Evolutionary conservation across 2,888 invertebrate genomes (phyloP), one percentile per base, ranked within the genome.

Genomic region (Thera obeliscata): DNA sequence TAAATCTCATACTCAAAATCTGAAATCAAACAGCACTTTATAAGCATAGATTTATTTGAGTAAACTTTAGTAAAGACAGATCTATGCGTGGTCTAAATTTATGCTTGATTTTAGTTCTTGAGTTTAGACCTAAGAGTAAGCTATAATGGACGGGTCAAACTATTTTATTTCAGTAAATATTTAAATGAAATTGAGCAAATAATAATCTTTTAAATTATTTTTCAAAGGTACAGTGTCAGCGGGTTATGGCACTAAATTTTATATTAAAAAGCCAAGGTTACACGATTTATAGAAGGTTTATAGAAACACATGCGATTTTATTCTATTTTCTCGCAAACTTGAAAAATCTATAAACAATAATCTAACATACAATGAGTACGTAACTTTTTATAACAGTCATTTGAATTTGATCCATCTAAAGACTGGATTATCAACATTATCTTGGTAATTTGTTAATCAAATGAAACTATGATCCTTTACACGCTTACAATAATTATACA

Each of bases 171-270:
- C 54, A 67, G 54, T 61, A 64, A 66, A 12, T 66, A 52, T 61
- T 64, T 69, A 50, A 66, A 70, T 66, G 56, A 41, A 56, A 75
- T 89, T 87, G 87, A 89, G 87, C 87, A 87, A 88, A 86, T 78
- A 78, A 81, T 72, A 76, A 76, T 71, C 73, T 36, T 50, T 57
- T 52, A 52, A 61, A 38, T 43, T 65, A 76, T 73, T 61, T 55
- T 67, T 46, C 57, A 74, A 77, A 80, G 79, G 79, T 83, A 84
- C 80, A 79, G 74, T 77, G 77, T 81, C 76, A 75, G 78, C 77
- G 76, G 80, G 74, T 82, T 88, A 89, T 89, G 89, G 89, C 89
- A 89, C 89, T 86, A 81, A 83, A 80, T 74, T 77, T 83, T 80
- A 66, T 60, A 56, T 72, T 71, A 67, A 65, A 67, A 76, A 76